phyloP scores from a whole-genome alignment of 2,797 vertebrate species.

The Cuniculus paca region DNA sequence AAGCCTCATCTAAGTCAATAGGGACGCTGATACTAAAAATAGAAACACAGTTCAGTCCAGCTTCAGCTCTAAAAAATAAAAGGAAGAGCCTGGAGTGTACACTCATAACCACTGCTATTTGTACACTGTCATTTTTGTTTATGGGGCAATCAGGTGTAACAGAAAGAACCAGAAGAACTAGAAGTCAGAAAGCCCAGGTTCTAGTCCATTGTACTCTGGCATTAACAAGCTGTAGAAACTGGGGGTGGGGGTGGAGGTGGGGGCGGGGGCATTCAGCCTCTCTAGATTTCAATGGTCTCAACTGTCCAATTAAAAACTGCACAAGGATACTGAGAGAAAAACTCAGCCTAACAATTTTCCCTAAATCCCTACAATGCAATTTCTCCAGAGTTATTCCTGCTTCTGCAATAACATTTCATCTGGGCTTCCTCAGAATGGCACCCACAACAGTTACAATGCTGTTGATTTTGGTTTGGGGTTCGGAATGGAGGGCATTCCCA shows the following conservation, averaged over 20 bases:
- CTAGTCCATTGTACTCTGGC: not conserved
- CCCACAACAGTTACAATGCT: constrained; percentile 38
- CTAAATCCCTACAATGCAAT: not conserved
- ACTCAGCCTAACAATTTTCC: constrained; percentile 7
- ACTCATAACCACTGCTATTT: not conserved
- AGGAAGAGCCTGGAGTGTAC: not conserved
- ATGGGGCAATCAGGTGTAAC: not conserved
- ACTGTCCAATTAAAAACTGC: constrained; percentile 45
- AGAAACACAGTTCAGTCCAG: constrained; percentile 57
- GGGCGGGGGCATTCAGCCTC: not conserved
- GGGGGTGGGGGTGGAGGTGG: not conserved
- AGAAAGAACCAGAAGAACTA: not conserved
- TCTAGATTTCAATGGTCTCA: constrained; percentile 59
- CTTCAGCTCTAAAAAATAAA: constrained; percentile 6
- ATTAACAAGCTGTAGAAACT: constrained; percentile 32
- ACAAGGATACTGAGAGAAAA: constrained; percentile 39
- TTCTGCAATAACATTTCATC: constrained; percentile 32
- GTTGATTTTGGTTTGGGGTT: constrained; percentile 69
- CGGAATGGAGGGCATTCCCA: constrained; percentile 46
- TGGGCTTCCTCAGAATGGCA: constrained; percentile 52
- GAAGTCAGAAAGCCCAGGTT: not conserved
- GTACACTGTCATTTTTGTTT: not conserved
- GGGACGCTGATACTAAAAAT: not conserved
- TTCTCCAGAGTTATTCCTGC: constrained; percentile 25
- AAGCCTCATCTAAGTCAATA: constrained; percentile 37